Evolutionary conservation across 2,113 vertebrate species (phyloP), one percentile per base, ranked within the genome.

Genomic region (Cisticola juncidis): DNA sequence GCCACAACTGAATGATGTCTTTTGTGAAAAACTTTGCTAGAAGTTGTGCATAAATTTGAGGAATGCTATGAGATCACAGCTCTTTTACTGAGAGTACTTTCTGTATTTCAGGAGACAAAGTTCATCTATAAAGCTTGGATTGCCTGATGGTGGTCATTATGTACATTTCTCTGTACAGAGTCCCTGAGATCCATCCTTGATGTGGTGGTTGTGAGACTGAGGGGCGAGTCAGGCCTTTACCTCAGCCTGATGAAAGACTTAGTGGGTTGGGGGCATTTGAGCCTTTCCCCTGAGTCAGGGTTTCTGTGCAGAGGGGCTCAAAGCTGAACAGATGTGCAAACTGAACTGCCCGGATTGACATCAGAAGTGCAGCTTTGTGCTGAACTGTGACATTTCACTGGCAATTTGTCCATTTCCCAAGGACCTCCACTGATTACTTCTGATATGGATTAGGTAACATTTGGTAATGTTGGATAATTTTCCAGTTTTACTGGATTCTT

Each of bases 261-360:
- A 50, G 33, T 0, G 0, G 33, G 13, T 10, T 10, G 19, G 14
- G 77, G 44, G 50, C 22, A 15, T 57, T 21, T 35, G 29, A 71
- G 33, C 53, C 66, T 54, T 54, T 54, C 35, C 40, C 45, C 25
- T n/a, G 51, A 60, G 45, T 38, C 40, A 1, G 2, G 45, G 47
- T 23, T 62, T 74, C 61, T 61, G 47, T 21, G 78, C 38, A 66
- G n/a, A 38, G 3, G 35, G 14, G 48, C 48, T 81, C 44, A 54
- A 35, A 72, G 73, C 4, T 36, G 45, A 36, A 70, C 18, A 36
- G 42, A 18, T 6, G 8, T n/a, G 64, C 21, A 61, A 44, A 68
- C 7, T 18, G 76, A 66, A 53, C n/a, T 8, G 5, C 25, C 42
- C 47, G 56, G 35, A 66, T 4, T 54, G 62, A 62, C 57, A 74